Conservation (phyloP, 2,888 invertebrate genomes). For the Agonopterix subpropinquella region DNA sequence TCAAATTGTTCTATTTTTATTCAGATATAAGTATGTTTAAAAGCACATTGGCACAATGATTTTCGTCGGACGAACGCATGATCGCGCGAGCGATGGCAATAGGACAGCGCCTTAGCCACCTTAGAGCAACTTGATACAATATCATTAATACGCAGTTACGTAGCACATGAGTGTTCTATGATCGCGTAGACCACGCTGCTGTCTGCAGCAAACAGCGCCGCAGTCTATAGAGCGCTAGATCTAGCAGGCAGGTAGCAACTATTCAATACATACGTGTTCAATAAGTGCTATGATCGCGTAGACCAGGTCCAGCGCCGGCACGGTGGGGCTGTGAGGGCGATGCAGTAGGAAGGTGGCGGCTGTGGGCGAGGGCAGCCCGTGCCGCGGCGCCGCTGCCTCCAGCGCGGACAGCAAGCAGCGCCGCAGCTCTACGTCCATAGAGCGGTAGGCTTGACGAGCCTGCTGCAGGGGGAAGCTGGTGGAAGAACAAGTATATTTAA, state of each 20-base stretch:
- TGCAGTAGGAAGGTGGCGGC: conserved; percentile 88
- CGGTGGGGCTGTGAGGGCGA: conserved; percentile 87
- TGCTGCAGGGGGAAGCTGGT: conserved; percentile 87
- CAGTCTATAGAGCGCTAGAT: not conserved
- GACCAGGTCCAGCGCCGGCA: conserved; percentile 89
- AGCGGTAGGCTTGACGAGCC: conserved; percentile 87
- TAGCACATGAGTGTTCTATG: conserved; percentile 77
- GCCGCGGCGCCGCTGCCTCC: conserved; percentile 78
- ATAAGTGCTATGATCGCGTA: conserved; percentile 87
- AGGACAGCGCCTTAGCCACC: no score
- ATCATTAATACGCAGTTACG: no score
- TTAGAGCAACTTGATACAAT: no score
- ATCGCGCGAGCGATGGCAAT: no score
- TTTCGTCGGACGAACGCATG: no score
- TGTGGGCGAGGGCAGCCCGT: conserved; percentile 81
- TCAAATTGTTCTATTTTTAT: no score
- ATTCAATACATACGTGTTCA: conserved; percentile 73
- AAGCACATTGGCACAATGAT: no score
- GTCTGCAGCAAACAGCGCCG: no score
- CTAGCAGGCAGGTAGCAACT: no score
- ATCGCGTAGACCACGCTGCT: conserved; percentile 88
- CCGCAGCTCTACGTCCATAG: conserved; percentile 92
- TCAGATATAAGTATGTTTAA: no score
- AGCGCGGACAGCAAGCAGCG: conserved; percentile 83
- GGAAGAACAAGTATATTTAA: no score